Evolutionary conservation across 2,888 invertebrate species (phyloP).

Genomic region (Oxystoma pomonae): DNA sequence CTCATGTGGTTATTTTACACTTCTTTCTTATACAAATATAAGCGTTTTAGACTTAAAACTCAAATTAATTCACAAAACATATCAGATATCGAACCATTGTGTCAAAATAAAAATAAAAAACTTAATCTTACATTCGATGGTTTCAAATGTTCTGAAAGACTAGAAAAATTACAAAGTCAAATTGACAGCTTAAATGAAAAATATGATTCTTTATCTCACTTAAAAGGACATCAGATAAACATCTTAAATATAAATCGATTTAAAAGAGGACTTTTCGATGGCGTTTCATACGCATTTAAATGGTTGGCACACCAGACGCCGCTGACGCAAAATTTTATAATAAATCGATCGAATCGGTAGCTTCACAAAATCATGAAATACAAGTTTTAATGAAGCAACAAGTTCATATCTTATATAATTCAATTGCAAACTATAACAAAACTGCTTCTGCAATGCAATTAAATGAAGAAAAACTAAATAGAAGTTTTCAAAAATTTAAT

Average conservation of each 20-base stretch:
- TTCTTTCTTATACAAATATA: not conserved
- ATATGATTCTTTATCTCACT: not conserved
- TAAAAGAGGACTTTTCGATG: not conserved
- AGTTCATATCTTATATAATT: conserved; percentile 25
- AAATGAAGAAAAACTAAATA: conserved; percentile 24
- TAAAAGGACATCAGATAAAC: not conserved
- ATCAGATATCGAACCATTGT: not conserved
- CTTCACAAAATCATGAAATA: conserved; percentile 7
- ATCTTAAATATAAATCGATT: not conserved
- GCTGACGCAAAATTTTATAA: conserved; percentile 20
- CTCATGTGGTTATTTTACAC: not conserved
- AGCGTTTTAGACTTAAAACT: not conserved
- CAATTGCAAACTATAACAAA: conserved; percentile 26
- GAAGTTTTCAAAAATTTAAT: conserved; percentile 23
- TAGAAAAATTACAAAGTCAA: not conserved
- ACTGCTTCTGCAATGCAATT: conserved; percentile 20
- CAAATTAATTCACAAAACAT: no score
- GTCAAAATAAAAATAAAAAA: not conserved
- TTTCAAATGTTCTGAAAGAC: not conserved
- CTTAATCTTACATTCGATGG: not conserved
- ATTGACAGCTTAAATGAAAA: not conserved
- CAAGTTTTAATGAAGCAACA: conserved; percentile 26
- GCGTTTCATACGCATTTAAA: conserved; percentile 19
- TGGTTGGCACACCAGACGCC: conserved; percentile 21
- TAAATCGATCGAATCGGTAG: conserved; percentile 14